Base-by-base conservation (phyloP, 2,888 invertebrate species). In the Pterostichus madidus region DNA sequence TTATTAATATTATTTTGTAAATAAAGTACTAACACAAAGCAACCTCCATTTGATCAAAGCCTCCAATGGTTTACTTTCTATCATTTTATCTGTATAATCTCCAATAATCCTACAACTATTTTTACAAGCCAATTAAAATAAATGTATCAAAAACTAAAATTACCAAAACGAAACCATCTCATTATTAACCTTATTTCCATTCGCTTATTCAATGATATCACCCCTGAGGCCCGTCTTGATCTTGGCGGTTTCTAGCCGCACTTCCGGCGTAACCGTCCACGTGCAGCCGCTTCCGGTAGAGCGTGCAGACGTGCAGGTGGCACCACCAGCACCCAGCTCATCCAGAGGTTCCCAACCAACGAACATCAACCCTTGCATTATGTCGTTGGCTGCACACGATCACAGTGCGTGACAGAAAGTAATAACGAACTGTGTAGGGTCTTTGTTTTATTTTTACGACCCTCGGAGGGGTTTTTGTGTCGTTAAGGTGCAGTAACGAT, bases 221-320 rank as follows among this genome's bases (percentile, higher is more conserved):
- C n/a, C 52, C 5, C 52, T 1, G 52, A 8, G 24, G 0, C 13
- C 24, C 32, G 15, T 6, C 49, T 49, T 17, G 11, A n/a, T 31
- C 17, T 44, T 73, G 13, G 13, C 79, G 79, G 79, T 79, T 78
- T 59, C 13, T 64, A 13, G 7, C 24, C 32, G 0, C 49, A 64
- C 49, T 75, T 79, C 79, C 79, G 61, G 79, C 46, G 24, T 59
- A 79, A 79, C 79, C 79, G 79, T 79, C 64, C 64, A 61, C 64
- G 79, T 79, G 79, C 79, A 79, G 44, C 79, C 79, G 79, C 49
- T 79, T 79, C 79, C 79, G 79, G 79, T 61, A 15, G 31, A 10
- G 11, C 17, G 35, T 39, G 35, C 10, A 64, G 64, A 31, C 31
- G 46, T 31, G 79, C 79, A 79, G 79, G 79, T 79, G 79, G 64